Percentiles rank a stretch among this genome's conserved stretches.
Conservation (phyloP, 1,140 invertebrate genomes). For the Lasioglossum baleicum region DNA sequence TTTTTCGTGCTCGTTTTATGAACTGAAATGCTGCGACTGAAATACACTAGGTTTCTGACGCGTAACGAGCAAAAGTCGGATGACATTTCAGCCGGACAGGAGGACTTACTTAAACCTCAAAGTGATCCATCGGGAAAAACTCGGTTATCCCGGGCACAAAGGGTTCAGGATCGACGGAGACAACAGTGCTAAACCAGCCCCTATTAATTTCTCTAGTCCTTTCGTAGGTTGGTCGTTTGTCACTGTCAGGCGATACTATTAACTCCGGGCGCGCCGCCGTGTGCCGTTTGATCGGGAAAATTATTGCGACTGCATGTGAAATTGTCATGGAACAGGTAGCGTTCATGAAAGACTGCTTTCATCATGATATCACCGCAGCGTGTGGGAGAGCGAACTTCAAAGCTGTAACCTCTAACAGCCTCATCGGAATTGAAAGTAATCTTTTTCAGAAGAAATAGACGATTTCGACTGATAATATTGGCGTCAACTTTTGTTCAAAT, state of each 20-base stretch:
- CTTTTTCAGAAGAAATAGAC: too few species aligned
- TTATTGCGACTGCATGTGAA: constrained; percentile 40
- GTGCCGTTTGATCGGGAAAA: constrained; percentile 38
- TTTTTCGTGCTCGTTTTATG: not conserved
- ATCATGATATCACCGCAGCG: not conserved
- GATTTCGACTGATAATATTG: too few species aligned
- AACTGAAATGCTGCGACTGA: not conserved
- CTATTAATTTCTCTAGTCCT: constrained; percentile 49
- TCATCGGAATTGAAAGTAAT: not conserved
- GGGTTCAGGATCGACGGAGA: not conserved
- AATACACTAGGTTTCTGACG: not conserved
- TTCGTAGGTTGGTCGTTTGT: constrained; percentile 34
- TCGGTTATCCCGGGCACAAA: not conserved
- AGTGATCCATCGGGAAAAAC: not conserved
- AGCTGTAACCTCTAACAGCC: not conserved
- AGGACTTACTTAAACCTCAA: not conserved
- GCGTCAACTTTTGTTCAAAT: too few species aligned
- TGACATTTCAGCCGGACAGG: not conserved
- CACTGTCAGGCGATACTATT: constrained; percentile 44
- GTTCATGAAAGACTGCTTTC: constrained; percentile 14
- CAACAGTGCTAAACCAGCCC: constrained; percentile 9
- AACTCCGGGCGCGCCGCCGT: constrained; percentile 20
- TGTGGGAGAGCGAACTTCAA: not conserved
- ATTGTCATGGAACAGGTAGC: constrained; percentile 36
- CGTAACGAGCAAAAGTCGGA: not conserved